Base-by-base conservation (phyloP, 2,888 invertebrate genomes). In the Phyto melanocephala region DNA sequence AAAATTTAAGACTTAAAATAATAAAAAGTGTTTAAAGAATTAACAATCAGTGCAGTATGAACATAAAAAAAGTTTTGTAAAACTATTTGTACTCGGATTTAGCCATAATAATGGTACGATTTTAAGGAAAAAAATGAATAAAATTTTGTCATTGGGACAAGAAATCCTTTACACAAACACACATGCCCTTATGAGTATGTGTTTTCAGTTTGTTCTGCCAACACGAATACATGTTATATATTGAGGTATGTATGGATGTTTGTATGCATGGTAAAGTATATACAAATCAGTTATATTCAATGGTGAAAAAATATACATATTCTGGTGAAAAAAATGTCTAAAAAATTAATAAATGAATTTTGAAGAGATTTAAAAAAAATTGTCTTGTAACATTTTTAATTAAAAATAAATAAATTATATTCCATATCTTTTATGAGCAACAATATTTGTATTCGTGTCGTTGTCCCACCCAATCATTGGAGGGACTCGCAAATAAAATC, bases 401-500 rank as follows among this genome's bases (percentile, higher is more conserved):
- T n/a, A n/a, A n/a, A n/a, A 17, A 17, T 2, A 45, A 17, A 2
- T 1, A 47, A 17, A 8, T 47, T 17, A 17, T 17, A 17, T 17
- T 7, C 2, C 20, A 10, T 17, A 22, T 11, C 5, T 56, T 33
- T 56, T 22, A n/a, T 10, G 11, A 42, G 24, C 0, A 62, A 20
- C 11, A 10, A 24, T 22, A 40, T 35, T 68, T 37, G 37, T 11
- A 52, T 28, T 68, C 24, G 37, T 67, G 67, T 40, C 52, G 24
- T 68, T 68, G 67, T 68, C 52, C 67, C 67, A 68, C 67, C 52
- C 52, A 68, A 68, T 68, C 52, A 24, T 68, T 68, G 67, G 67
- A 68, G 65, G 67, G 52, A 68, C 52, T 54, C 24, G 54, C 67
- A 52, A 15, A 65, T 22, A 50, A 35, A 67, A n/a, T 40, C 15